phyloP scores from a whole-genome alignment of 2,797 vertebrate species.

The Phoebastria nigripes region DNA sequence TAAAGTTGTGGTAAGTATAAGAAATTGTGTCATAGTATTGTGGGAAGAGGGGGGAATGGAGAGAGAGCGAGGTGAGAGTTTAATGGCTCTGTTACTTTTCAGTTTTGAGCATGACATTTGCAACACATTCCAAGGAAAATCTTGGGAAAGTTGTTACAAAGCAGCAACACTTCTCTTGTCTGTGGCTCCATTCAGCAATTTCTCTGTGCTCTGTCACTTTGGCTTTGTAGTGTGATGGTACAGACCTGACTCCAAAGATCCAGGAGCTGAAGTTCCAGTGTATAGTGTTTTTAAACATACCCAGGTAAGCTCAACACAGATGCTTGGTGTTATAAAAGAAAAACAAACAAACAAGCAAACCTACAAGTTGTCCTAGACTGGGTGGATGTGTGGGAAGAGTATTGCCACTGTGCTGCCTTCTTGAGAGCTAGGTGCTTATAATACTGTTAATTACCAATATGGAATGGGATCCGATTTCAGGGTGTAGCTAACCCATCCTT shows the following conservation, averaged over 20 bases:
- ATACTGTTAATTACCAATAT: neutral
- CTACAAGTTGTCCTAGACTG: neutral
- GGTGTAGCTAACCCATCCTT: neutral
- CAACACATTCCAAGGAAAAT: slow-evolving; percentile 61
- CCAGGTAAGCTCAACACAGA: slow-evolving; percentile 82
- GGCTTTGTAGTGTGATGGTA: slow-evolving; percentile 90
- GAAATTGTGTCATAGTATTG: neutral
- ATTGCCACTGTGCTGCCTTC: neutral
- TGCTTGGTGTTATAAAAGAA: neutral
- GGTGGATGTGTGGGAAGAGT: neutral
- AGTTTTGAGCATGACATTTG: slow-evolving; percentile 65
- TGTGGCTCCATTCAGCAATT: slow-evolving; percentile 56
- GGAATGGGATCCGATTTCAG: neutral
- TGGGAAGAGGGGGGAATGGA: neutral
- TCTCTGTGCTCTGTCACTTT: slow-evolving; percentile 64
- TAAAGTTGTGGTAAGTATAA: slow-evolving; percentile 93
- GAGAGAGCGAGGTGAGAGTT: slow-evolving; percentile 27
- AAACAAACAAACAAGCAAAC: neutral
- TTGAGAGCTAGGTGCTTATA: neutral
- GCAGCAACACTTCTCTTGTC: slow-evolving; percentile 62
- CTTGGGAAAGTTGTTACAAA: slow-evolving; percentile 67
- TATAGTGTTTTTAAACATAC: slow-evolving; percentile 99
- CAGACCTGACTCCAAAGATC: slow-evolving; percentile 96
- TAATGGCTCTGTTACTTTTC: slow-evolving; percentile 68
- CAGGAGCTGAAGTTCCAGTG: slow-evolving; percentile 99